Evolutionary conservation across 2,113 vertebrate genomes (phyloP), one percentile per base, ranked within the genome.

Genomic region (Mobula hypostoma): DNA sequence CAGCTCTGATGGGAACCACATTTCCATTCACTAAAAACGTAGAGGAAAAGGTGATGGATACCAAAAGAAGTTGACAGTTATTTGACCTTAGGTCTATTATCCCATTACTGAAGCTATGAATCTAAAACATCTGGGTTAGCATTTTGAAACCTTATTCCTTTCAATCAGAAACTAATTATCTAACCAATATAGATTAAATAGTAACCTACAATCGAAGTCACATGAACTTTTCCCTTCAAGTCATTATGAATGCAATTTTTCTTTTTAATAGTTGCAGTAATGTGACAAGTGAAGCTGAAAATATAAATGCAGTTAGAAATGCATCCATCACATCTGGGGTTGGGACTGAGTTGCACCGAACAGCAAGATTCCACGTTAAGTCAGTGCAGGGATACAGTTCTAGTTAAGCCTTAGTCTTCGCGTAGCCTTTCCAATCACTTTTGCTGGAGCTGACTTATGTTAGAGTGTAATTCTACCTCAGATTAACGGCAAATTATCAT

Each of bases 131-230:
- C 91, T 93, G 91, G 68, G 70, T 56, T 93, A 74, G 70, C 36
- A 76, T 93, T 93, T 93, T 9, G 21, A 93, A 93, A 93, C 70
- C 90, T 40, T 93, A 76, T 66, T 93, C 91, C 91, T 93, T 93
- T 93, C 70, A 93, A 93, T 93, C 91, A 93, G 91, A 93, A 93
- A 93, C 91, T 93, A 93, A 93, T 93, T 74, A 93, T 93, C 68
- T 76, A 36, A 56, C 66, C 40, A 93, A 74, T 93, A 74, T 74
- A 93, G 91, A 93, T 93, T 93, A 56, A 93, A 93, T 56, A 40
- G 91, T 93, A 56, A 93, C 70, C 68, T 56, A 27, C 61, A 93
- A 93, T 93, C 91, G 21, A 74, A 74, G 36, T 74, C 91, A 74
- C 68, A 93, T 93, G 70, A 72, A 48, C 70, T 76, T 93, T 56